Evolutionary conservation across 2,797 vertebrate genomes (phyloP).

Genomic region (Scolopax bukidnonensis): DNA sequence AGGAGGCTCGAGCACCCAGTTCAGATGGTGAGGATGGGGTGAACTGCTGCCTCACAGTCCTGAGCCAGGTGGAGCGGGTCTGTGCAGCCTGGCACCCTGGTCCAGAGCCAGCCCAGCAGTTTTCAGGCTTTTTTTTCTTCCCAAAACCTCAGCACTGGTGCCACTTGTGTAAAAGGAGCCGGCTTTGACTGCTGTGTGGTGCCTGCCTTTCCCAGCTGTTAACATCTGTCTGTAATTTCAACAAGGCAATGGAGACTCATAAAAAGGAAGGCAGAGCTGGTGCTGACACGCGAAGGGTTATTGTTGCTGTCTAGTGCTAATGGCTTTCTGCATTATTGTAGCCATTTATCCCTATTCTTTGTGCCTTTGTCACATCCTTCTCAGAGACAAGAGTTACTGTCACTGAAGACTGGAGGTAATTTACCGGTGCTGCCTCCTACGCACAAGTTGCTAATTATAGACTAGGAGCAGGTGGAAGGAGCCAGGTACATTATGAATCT

Average conservation of each 20-base stretch:
- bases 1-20: rapidly evolving
- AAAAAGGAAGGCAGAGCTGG: not conserved
- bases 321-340: not conserved
- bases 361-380: not conserved
- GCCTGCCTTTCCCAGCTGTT: not conserved
- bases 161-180: not conserved
- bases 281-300: not conserved
- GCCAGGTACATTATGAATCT: not conserved
- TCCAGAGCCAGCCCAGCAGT: not conserved
- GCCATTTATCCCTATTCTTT: not conserved
- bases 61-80: rapidly evolving
- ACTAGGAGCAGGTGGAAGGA: not conserved
- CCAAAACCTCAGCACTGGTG: not conserved
- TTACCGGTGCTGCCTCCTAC: not conserved
- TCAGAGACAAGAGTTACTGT: not conserved
- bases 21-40: not conserved
- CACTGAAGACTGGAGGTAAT: not conserved
- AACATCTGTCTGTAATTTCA: not conserved
- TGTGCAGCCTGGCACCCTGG: not conserved
- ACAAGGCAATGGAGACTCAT: not conserved
- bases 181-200: not conserved
- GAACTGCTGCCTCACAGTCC: rapidly evolving
- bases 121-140: not conserved
- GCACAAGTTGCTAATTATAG: constrained; percentile 4
- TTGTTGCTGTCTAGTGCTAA: not conserved